These are phyloP conservation scores for Magallana ariakensis DNA, from an alignment of 1,140 invertebrate species.

Conservation along the genomic window DNA sequence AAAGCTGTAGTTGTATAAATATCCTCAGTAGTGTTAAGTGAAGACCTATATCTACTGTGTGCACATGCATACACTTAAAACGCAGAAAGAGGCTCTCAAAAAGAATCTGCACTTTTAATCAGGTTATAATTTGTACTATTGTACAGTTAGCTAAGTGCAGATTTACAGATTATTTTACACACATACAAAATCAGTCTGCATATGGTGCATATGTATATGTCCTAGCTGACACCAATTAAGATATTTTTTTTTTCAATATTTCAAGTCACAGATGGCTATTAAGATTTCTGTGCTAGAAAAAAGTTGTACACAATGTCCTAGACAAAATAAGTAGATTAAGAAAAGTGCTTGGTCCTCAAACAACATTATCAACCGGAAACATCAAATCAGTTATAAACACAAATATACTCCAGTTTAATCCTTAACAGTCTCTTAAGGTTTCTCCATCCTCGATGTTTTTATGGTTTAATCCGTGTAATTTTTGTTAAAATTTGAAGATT, in stretches of 20 bases:
- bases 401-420: neutral
- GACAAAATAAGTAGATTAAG: conserved; percentile 29
- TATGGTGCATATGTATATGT: neutral
- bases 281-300: conserved; percentile 2
- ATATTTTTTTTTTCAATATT: neutral
- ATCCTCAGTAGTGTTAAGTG: neutral
- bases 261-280: neutral
- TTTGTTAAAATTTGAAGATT: no score
- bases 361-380: conserved; percentile 4
- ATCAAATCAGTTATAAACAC: conserved; percentile 30
- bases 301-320: neutral
- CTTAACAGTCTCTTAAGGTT: conserved; percentile 3
- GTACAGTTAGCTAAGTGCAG: neutral
- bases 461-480: no score
- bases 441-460: no score
- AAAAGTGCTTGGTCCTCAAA: conserved; percentile 4
- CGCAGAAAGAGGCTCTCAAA: neutral
- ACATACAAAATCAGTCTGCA: no score
- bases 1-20: neutral
- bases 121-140: neutral
- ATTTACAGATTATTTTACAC: neutral
- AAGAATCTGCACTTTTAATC: neutral
- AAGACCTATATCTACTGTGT: neutral
- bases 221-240: neutral
- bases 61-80: neutral